These are phyloP conservation scores for Eriosoma lanigerum DNA, from an alignment of 1,140 invertebrate genomes.

Conservation along the genomic window DNA sequence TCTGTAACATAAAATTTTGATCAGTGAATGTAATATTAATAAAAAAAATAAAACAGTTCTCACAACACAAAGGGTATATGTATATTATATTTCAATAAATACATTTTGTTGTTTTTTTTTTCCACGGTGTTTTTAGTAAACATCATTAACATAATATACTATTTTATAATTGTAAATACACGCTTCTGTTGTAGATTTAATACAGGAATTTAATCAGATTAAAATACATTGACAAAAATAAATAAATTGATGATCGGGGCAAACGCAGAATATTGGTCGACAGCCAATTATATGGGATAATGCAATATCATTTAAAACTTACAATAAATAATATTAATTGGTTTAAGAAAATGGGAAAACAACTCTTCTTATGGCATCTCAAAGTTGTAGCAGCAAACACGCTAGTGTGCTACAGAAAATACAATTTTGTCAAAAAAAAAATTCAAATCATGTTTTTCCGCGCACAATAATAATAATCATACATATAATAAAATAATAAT, in stretches of 20 bases:
- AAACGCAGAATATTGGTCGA: not conserved
- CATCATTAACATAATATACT: constrained; percentile 29
- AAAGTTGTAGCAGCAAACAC: constrained; percentile 11
- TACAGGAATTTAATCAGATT: constrained; percentile 25
- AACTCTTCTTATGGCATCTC: constrained; percentile 43
- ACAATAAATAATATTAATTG: not conserved
- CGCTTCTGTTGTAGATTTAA: constrained; percentile 1
- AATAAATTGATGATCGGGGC: not conserved
- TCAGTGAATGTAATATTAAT: not conserved
- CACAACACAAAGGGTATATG: constrained; percentile 27
- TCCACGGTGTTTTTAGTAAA: not conserved
- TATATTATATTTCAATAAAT: constrained; percentile 23
- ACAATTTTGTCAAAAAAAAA: constrained; percentile 36
- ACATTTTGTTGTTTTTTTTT: constrained; percentile 25
- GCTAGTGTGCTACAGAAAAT: not conserved
- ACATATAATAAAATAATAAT: constrained; percentile 46
- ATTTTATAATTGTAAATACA: constrained; percentile 35
- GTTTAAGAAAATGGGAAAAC: not conserved
- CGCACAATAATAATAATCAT: constrained; percentile 41
- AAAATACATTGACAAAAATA: constrained; percentile 2
- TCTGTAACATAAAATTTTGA: not conserved
- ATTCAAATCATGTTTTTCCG: constrained; percentile 25
- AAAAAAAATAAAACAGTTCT: constrained; percentile 24
- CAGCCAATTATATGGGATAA: not conserved
- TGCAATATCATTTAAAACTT: not conserved